Evolutionary conservation across 2,888 invertebrate species (phyloP), one percentile per base, ranked within the genome.

Genomic region (Nemapogon koenigi): DNA sequence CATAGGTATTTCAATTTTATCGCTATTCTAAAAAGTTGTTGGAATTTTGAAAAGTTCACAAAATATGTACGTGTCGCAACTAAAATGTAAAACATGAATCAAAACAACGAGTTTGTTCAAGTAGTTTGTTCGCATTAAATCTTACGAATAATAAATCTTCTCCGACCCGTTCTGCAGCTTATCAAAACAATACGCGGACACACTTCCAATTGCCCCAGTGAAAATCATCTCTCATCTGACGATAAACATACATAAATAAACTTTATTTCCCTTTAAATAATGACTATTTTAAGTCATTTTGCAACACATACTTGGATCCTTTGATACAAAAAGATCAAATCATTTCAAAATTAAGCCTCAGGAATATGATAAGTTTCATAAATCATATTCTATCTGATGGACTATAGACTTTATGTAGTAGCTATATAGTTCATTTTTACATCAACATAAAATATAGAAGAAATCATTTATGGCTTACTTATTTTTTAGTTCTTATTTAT

Each of bases 141-240:
- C 79, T 79, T 68, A 65, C 68, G 57, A 62, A 60, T 62, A 65
- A 71, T 79, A 80, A 79, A 79, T 80, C 73, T 67, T 17, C 52
- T 53, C 64, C 66, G 78, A 80, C 80, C 69, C 69, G 80, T 76
- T 78, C 62, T 62, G 57, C 73, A 76, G 75, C 78, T 75, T 79
- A 78, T 80, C 79, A 79, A 78, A 79, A 79, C 78, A 79, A 79
- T 79, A 75, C 75, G 65, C 76, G 73, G 72, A 75, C 75, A 78
- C 75, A 75, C 72, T 78, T 76, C 65, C 57, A 65, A 49, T 50
- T 56, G 52, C 50, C 49, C n/a, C 4, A 4, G 13, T 15, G 25
- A 14, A 16, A 35, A 22, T 17, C 16, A 36, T 27, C 29, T 33
- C 11, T 33, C 18, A 15, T 7, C 2, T 13, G 4, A 10, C 8